These are phyloP conservation scores for Brachyistius frenatus DNA, from an alignment of 2,113 vertebrate species.

Conservation along the genomic window DNA sequence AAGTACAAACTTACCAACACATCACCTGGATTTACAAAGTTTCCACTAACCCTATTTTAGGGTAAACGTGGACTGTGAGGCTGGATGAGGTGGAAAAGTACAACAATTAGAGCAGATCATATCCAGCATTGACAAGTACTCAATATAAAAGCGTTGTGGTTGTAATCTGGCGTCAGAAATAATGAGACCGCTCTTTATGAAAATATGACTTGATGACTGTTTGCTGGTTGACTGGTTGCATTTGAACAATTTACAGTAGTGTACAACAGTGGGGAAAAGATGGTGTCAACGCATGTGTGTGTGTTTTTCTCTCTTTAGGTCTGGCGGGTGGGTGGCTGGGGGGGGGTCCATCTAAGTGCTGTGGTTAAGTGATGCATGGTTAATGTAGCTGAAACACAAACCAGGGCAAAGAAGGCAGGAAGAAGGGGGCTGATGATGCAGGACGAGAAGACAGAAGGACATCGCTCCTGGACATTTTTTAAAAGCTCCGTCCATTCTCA, in stretches of 20 bases:
- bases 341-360: slow-evolving; percentile 69
- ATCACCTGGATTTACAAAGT: not conserved
- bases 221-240: too few relatives aligned
- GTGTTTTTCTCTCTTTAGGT: slow-evolving; percentile 9
- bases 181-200: too few relatives aligned
- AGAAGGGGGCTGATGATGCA: slow-evolving; percentile 68
- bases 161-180: too few relatives aligned
- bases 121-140: not conserved
- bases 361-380: slow-evolving; percentile 77
- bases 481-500: slow-evolving; percentile 66
- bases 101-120: not conserved
- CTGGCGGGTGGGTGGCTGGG: slow-evolving; percentile 29
- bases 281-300: not conserved
- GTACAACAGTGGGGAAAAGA: not conserved
- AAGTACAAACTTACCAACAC: not conserved
- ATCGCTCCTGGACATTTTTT: slow-evolving; percentile 74
- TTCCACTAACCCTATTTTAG: not conserved
- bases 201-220: too few relatives aligned
- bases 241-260: not conserved
- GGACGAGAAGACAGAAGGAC: slow-evolving; percentile 58
- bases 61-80: not conserved
- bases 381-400: slow-evolving; percentile 78
- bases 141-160: not conserved
- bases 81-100: not conserved
- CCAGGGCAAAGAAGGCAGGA: slow-evolving; percentile 69